A percentile compares a stretch with the other conserved stretches of the same genome.
Conservation (phyloP, 2,113 vertebrate species). For the Alces alces region DNA sequence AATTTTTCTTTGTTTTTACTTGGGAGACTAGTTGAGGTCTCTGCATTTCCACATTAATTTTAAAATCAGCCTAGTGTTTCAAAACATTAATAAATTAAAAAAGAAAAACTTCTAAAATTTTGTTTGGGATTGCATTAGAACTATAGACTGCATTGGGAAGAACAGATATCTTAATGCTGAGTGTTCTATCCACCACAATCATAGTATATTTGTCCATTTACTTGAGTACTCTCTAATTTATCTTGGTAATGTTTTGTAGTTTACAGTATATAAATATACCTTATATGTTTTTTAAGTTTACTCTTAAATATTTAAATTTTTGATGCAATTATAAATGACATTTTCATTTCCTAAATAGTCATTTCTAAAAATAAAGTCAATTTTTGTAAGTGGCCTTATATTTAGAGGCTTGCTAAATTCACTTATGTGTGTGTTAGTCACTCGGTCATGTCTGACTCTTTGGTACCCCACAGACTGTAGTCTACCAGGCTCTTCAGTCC, state of each 20-base stretch:
- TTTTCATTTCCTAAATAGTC: background rate
- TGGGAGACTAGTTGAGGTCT: background rate
- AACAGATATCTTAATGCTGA: background rate
- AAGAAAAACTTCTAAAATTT: background rate
- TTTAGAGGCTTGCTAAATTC: background rate
- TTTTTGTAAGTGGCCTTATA: background rate
- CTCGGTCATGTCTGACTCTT: rapidly evolving
- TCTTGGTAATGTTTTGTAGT: background rate
- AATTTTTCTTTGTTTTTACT: background rate
- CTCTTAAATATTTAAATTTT: background rate
- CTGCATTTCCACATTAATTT: background rate
- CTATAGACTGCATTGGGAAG: background rate
- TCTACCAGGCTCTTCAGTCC: background rate
- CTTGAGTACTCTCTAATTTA: background rate
- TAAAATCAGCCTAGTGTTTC: background rate
- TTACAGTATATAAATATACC: background rate
- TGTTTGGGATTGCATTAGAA: background rate
- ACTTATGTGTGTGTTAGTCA: background rate
- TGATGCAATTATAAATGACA: background rate
- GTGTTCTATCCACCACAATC: background rate
- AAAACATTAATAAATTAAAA: background rate
- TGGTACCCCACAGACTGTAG: background rate
- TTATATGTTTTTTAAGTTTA: background rate
- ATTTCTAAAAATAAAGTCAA: background rate
- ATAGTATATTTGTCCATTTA: background rate